Conservation (phyloP, 2,888 invertebrate species). For the Spilosoma lubricipeda region DNA sequence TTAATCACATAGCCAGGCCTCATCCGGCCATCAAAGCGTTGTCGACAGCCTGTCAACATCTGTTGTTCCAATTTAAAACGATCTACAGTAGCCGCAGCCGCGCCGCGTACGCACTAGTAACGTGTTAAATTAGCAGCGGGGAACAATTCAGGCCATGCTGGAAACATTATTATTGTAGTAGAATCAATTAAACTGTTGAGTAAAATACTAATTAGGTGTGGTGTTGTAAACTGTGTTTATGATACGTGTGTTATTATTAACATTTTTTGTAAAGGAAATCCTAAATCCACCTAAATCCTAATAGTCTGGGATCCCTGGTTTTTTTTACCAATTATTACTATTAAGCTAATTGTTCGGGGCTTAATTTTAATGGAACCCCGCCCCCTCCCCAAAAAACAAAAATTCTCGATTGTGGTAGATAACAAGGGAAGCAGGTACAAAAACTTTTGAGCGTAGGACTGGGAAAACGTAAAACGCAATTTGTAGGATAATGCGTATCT, state of each 20-base stretch:
- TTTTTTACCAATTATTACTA: too few species aligned
- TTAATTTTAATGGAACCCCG: too few species aligned
- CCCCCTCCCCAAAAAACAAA: too few species aligned
- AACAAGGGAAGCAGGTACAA: too few species aligned
- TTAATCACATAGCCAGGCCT: conserved; percentile 72
- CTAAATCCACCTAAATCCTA: neutral
- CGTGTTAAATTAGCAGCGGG: conserved; percentile 43
- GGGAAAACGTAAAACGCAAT: too few species aligned
- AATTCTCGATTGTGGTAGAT: too few species aligned
- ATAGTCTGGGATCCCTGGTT: too few species aligned
- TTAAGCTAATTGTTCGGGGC: too few species aligned
- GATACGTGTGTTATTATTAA: neutral
- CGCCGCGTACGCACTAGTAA: conserved; percentile 47
- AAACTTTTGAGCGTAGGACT: too few species aligned
- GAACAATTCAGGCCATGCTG: conserved; percentile 37
- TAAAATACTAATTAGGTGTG: conserved; percentile 17
- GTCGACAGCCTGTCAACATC: conserved; percentile 79
- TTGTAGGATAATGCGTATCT: too few species aligned
- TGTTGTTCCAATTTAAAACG: conserved; percentile 80
- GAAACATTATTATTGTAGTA: conserved; percentile 28
- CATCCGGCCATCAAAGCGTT: conserved; percentile 76
- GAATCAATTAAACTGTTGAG: conserved; percentile 18
- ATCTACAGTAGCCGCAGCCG: conserved; percentile 52
- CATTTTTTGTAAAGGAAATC: neutral
- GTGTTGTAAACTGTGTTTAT: conserved; percentile 4